Percentiles rank a stretch among this genome's conserved stretches.
Conservation (phyloP, 2,113 vertebrate genomes). For the Crypturellus undulatus region DNA sequence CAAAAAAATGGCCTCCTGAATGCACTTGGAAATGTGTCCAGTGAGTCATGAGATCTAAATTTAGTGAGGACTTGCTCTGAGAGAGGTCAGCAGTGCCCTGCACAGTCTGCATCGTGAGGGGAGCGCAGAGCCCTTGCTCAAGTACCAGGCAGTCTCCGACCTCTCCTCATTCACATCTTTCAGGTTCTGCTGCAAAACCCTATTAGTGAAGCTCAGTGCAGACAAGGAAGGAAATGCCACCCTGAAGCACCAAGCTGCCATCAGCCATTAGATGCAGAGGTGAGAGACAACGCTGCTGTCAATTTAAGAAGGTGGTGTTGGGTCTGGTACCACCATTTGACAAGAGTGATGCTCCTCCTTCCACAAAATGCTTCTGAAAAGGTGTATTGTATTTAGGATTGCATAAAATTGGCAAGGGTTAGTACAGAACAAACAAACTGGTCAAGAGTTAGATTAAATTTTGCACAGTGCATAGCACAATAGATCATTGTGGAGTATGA, state of each 20-base stretch:
- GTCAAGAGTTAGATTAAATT: not conserved
- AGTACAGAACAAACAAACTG: not conserved
- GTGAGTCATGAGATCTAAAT: accelerated
- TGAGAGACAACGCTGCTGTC: not conserved
- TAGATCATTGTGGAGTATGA: not conserved
- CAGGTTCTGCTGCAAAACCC: not conserved
- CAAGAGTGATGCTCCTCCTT: not conserved
- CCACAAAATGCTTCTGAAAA: not conserved
- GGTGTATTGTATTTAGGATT: not conserved
- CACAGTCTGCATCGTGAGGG: accelerated
- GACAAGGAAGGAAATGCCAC: not conserved
- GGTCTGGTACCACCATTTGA: not conserved
- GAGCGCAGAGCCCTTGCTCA: not conserved
- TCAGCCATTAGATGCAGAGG: not conserved
- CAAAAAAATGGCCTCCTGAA: not conserved
- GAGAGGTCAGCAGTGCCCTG: accelerated
- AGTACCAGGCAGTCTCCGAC: accelerated
- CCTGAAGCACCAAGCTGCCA: not conserved
- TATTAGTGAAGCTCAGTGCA: not conserved
- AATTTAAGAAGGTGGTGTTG: not conserved
- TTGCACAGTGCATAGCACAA: not conserved
- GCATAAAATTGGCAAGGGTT: not conserved
- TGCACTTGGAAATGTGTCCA: not conserved
- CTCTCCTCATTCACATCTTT: accelerated
- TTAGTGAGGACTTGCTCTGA: accelerated